Evolutionary conservation across 1,140 invertebrate species (phyloP), one percentile per base, ranked within the genome.

Genomic region (Drosophila sp.): DNA sequence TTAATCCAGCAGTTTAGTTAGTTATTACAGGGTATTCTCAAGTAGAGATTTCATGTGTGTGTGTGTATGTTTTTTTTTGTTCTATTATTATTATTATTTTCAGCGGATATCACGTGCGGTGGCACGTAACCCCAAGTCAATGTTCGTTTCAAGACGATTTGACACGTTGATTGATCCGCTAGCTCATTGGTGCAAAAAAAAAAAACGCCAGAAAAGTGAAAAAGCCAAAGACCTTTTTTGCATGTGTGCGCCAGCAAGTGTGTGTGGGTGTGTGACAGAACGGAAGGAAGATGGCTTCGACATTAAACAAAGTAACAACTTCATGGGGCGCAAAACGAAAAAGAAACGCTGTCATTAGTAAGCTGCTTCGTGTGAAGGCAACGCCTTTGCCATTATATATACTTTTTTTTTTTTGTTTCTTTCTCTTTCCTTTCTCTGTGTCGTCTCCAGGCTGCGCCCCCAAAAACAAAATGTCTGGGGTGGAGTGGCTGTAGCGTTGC

Each of bases 261-360:
- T 67, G 8, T 30, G 38, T 38, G n/a, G 8, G 56, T 33, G 17
- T 58, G 29, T 58, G 56, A 35, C 7, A 60, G 33, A 61, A 10
- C 32, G 35, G 8, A 73, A 75, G 55, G 66, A 69, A 76, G 67
- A 62, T 76, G 66, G 60, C 70, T 74, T 75, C 56, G 74, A 75
- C 82, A 86, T 70, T 81, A 81, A 85, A 81, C 82, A 81, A 86
- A 86, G 85, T 86, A 86, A 78, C 72, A 78, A 75, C 72, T 78
- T 78, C 55, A 78, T 78, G 72, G 54, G 23, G 57, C 62, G 65
- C 44, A 50, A 50, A 50, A 50, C 44, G 44, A 50, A 50, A 50
- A 50, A 47, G 33, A 41, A 41, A 71, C 32, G 27, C 63, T 63
- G 67, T 71, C 76, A 71, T 75, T 78, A 75, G 66, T 70, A 58